phyloP scores from a whole-genome alignment of 2,797 vertebrate genomes.

The Discoglossus pictus region DNA sequence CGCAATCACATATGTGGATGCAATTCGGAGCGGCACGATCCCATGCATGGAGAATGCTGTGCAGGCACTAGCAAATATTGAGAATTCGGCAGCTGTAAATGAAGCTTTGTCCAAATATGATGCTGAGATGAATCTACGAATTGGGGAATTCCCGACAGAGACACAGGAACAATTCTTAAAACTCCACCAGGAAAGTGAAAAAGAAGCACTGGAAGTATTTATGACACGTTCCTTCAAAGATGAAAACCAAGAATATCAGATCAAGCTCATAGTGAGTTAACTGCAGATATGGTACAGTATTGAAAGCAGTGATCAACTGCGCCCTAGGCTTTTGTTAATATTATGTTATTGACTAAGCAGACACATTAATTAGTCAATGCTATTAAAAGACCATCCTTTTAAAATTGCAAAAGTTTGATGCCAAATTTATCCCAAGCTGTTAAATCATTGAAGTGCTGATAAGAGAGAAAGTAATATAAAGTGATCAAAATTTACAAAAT shows the following conservation, averaged over 20 bases:
- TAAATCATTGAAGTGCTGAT: too few relatives aligned
- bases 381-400: too few relatives aligned
- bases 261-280: constrained; percentile 2
- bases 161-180: constrained; percentile 5
- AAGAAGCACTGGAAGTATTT: not conserved
- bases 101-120: constrained; percentile 12
- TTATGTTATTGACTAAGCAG: too few relatives aligned
- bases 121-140: not conserved
- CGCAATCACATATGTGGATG: constrained; percentile 3
- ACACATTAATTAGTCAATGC: too few relatives aligned
- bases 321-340: too few relatives aligned
- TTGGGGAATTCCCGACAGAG: not conserved
- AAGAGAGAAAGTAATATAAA: too few relatives aligned
- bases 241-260: constrained; percentile 4
- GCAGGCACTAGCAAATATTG: constrained; percentile 5
- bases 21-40: not conserved
- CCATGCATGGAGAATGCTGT: constrained; percentile 29
- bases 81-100: constrained; percentile 8
- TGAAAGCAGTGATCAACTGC: too few relatives aligned
- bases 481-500: too few relatives aligned
- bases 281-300: too few relatives aligned
- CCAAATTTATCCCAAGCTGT: too few relatives aligned
- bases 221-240: constrained; percentile 1
- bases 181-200: not conserved
- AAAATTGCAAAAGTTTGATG: too few relatives aligned